A percentile compares a stretch with the other conserved stretches of the same genome.
Evolutionary conservation across 2,797 vertebrate genomes (phyloP).

Genomic region (Intellagama lesueurii): DNA sequence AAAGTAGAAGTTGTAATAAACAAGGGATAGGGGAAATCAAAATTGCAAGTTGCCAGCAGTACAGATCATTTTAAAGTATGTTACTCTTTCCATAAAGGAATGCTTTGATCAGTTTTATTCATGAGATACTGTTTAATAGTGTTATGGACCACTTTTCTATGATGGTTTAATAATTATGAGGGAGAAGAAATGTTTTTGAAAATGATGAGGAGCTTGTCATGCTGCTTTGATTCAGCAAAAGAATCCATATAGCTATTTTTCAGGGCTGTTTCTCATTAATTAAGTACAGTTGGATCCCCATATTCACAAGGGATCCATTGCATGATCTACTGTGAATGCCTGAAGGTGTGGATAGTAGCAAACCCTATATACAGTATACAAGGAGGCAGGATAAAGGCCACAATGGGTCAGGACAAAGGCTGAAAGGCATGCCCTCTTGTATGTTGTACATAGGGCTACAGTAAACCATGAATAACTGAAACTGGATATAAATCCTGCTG

Average conservation of each 20-base stretch:
- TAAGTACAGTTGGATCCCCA: too few relatives aligned
- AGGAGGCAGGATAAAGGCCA: too few relatives aligned
- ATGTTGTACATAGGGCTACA: too few relatives aligned
- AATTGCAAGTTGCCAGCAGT: neutral
- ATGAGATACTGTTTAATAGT: neutral
- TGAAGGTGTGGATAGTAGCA: too few relatives aligned
- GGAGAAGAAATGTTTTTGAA: conserved; percentile 31
- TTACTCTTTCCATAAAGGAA: conserved; percentile 14
- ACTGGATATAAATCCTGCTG: too few relatives aligned
- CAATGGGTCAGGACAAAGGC: too few relatives aligned
- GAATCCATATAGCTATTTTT: neutral
- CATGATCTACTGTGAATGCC: too few relatives aligned
- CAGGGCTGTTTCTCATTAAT: neutral
- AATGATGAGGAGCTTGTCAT: neutral
- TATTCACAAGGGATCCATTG: too few relatives aligned
- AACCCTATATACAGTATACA: too few relatives aligned
- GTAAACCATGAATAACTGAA: too few relatives aligned
- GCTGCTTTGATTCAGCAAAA: neutral
- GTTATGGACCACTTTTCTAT: neutral
- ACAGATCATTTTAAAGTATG: neutral
- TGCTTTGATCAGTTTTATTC: neutral
- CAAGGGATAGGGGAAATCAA: neutral
- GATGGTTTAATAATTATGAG: neutral
- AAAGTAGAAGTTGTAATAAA: conserved; percentile 15
- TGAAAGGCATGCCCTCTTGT: too few relatives aligned